Evolutionary conservation across 2,113 vertebrate genomes (phyloP).

Genomic region (Amblyornis subalaris): DNA sequence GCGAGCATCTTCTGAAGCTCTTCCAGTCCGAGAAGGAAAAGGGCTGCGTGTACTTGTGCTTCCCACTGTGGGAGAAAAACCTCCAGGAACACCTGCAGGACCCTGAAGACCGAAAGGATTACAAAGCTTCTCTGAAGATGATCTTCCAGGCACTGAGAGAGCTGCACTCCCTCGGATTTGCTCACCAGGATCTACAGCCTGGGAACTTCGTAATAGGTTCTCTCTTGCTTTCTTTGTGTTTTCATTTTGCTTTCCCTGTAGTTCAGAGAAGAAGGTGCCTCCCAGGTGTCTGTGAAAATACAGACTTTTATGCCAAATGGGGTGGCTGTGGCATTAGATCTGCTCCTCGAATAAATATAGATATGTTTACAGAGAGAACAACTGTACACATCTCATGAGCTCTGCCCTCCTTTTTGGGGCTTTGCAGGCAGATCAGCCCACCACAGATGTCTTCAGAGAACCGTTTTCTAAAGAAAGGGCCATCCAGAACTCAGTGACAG

Average conservation of each 20-base stretch:
- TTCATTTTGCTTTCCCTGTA: not conserved
- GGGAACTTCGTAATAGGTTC: slow-evolving; percentile 67
- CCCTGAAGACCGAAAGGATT: not conserved
- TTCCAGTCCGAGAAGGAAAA: slow-evolving; percentile 21
- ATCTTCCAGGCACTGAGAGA: slow-evolving; percentile 65
- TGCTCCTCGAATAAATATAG: not conserved
- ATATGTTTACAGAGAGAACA: not conserved
- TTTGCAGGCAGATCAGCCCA: not conserved
- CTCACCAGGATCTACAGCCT: slow-evolving; percentile 67
- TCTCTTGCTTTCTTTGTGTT: not conserved
- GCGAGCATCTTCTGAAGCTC: slow-evolving; percentile 46
- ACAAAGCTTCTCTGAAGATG: slow-evolving; percentile 20
- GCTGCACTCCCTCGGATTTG: slow-evolving; percentile 46
- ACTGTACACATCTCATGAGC: not conserved
- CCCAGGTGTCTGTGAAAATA: not conserved
- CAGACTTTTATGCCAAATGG: not conserved
- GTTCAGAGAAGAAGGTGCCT: not conserved
- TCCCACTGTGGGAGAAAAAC: slow-evolving; percentile 68
- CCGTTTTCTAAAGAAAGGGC: not conserved
- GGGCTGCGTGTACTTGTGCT: slow-evolving; percentile 55
- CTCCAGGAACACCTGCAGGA: slow-evolving; percentile 50
- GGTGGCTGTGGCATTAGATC: not conserved
- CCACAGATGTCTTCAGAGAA: not conserved
- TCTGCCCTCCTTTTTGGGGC: not conserved
- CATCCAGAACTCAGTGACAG: not conserved